phyloP scores from a whole-genome alignment of 2,113 vertebrate species.

The Chauna torquata region DNA sequence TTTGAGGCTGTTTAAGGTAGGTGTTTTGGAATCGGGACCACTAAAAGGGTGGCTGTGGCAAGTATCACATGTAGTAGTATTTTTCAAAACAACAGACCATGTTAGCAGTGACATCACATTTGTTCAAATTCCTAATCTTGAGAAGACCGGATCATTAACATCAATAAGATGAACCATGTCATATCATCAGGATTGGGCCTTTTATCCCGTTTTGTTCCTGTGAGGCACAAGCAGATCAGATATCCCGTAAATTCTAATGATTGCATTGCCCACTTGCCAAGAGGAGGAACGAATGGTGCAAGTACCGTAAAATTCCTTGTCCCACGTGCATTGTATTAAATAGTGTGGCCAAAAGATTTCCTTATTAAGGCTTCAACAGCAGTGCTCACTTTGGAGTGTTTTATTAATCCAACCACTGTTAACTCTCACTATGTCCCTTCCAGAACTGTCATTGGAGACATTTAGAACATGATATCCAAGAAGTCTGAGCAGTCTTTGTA shows the following conservation, averaged over 20 bases:
- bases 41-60: background rate
- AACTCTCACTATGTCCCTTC: background rate
- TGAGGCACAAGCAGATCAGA: background rate
- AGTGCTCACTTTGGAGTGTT: background rate
- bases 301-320: background rate
- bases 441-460: background rate
- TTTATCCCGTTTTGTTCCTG: background rate
- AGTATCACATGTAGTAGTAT: background rate
- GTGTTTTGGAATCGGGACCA: background rate
- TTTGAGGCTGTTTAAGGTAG: background rate
- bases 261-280: background rate
- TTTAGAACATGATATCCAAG: background rate
- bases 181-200: background rate
- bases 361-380: background rate
- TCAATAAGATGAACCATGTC: background rate
- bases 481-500: background rate
- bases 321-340: background rate
- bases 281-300: background rate
- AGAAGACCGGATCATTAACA: background rate
- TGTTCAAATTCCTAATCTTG: background rate
- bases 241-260: conserved; percentile 1
- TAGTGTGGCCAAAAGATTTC: background rate
- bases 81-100: background rate
- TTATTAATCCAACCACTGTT: background rate
- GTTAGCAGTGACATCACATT: background rate